A percentile compares a stretch with the other conserved stretches of the same genome.
These are phyloP conservation scores for Machimus rusticus DNA, from an alignment of 2,888 invertebrate species.

Conservation along the genomic window DNA sequence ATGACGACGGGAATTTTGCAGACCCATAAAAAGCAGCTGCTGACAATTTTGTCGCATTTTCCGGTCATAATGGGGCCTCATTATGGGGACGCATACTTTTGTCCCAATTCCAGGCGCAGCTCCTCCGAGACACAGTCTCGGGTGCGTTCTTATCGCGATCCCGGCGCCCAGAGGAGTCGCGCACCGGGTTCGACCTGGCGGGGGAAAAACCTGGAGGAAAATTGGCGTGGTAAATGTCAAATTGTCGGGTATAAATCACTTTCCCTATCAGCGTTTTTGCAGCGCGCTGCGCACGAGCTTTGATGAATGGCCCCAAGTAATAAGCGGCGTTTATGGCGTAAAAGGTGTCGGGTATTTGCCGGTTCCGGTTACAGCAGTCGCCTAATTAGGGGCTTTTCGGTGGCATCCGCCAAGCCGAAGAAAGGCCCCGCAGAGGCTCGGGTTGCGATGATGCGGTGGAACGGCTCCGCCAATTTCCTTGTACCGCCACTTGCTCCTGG, in stretches of 20 bases:
- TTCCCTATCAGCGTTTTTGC: slow-evolving; percentile 1
- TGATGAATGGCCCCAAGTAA: neutral
- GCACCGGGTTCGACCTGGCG: neutral
- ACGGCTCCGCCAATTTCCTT: neutral
- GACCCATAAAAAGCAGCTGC: slow-evolving; percentile 16
- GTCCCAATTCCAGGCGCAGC: neutral
- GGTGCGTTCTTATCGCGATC: neutral
- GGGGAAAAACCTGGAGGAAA: neutral
- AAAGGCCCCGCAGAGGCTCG: neutral
- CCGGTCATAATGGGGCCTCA: slow-evolving; percentile 23
- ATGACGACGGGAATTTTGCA: neutral
- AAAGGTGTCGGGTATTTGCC: neutral
- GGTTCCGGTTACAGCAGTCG: neutral
- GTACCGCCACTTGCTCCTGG: neutral
- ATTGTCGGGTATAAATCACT: slow-evolving; percentile 18
- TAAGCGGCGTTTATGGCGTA: neutral
- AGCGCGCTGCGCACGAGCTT: neutral
- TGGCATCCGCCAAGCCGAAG: neutral
- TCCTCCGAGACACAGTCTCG: neutral
- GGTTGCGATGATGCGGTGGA: neutral
- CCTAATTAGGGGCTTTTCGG: neutral
- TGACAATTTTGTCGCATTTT: slow-evolving; percentile 26
- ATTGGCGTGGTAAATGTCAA: slow-evolving; percentile 14
- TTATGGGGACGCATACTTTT: slow-evolving; percentile 2
- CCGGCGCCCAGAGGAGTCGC: neutral